These are phyloP conservation scores for Ptycholaimellus sp. DNA, from an alignment of 2,888 invertebrate genomes.

Conservation along the genomic window DNA sequence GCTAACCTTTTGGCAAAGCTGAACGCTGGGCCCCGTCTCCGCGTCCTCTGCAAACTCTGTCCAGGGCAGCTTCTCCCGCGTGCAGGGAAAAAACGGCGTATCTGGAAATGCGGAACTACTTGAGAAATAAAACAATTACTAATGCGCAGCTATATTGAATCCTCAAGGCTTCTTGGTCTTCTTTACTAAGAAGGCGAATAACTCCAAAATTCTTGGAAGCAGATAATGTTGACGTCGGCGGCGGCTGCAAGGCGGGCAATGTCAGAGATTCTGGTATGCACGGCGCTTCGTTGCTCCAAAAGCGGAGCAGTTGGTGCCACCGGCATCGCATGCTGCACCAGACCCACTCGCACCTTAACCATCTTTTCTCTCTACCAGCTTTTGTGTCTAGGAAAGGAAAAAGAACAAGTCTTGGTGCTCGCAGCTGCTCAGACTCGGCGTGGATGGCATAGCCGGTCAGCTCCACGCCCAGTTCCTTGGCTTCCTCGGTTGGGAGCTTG, in stretches of 20 bases:
- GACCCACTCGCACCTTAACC: constrained; percentile 52
- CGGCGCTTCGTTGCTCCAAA: constrained; percentile 46
- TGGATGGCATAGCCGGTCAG: constrained; percentile 46
- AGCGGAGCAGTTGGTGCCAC: constrained; percentile 49
- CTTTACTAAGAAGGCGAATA: constrained; percentile 24
- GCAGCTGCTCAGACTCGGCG: constrained; percentile 28
- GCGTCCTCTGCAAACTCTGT: constrained; percentile 76
- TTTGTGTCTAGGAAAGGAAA: too few species aligned
- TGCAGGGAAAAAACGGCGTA: constrained; percentile 95
- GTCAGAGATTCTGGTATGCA: constrained; percentile 46
- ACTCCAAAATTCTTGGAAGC: constrained; percentile 93
- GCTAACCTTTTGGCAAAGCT: constrained; percentile 43
- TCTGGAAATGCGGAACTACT: too few species aligned
- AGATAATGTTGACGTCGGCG: constrained; percentile 60
- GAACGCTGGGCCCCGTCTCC: constrained; percentile 53
- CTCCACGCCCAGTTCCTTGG: constrained; percentile 41
- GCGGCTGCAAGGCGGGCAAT: constrained; percentile 51
- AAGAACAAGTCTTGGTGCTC: too few species aligned
- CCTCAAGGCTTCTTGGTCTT: not conserved
- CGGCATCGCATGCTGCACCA: constrained; percentile 54
- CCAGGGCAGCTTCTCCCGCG: constrained; percentile 74
- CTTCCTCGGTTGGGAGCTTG: constrained; percentile 29
- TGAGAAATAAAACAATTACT: not conserved
- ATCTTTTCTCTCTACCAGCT: too few species aligned
- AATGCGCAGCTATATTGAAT: not conserved